A percentile compares a stretch with the other conserved stretches of the same genome.
Evolutionary conservation across 2,888 invertebrate genomes (phyloP).

Genomic region (Polymixis flavicincta): DNA sequence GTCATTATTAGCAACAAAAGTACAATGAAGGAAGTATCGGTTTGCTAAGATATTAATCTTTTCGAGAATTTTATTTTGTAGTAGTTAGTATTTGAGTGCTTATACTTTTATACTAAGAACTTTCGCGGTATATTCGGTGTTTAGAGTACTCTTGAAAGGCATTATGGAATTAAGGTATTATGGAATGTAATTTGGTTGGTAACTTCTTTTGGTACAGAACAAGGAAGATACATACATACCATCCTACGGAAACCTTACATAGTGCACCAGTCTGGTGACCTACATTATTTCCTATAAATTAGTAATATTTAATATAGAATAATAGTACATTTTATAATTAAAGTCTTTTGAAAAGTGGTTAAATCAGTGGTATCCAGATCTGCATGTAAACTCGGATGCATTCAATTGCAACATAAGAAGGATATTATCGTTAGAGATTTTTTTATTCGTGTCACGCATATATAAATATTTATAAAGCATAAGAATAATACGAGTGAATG

Average conservation of each 20-base stretch:
- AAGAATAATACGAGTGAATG: constrained; percentile 78
- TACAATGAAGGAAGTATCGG: constrained; percentile 32
- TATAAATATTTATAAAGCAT: constrained; percentile 71
- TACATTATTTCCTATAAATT: not conserved
- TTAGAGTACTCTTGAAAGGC: not conserved
- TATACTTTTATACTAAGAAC: not conserved
- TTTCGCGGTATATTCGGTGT: not conserved
- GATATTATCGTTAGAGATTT: constrained; percentile 5
- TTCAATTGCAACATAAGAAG: constrained; percentile 1
- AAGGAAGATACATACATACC: not conserved
- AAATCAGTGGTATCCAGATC: not conserved
- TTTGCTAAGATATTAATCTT: constrained; percentile 12
- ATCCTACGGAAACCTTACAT: not conserved
- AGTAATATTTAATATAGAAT: too few relatives aligned
- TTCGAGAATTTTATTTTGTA: constrained; percentile 5
- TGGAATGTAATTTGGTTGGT: not conserved
- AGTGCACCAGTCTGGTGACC: not conserved
- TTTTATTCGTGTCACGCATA: constrained; percentile 38
- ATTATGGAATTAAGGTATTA: not conserved
- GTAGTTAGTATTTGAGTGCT: not conserved
- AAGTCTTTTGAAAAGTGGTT: not conserved
- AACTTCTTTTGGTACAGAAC: not conserved
- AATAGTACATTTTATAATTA: not conserved
- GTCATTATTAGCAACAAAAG: constrained; percentile 75
- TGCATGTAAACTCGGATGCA: not conserved